Evolutionary conservation across 92 coral and sea anemone genomes (phyloP), one percentile per base, ranked within the genome.

Genomic region (Heliopora coerulea): DNA sequence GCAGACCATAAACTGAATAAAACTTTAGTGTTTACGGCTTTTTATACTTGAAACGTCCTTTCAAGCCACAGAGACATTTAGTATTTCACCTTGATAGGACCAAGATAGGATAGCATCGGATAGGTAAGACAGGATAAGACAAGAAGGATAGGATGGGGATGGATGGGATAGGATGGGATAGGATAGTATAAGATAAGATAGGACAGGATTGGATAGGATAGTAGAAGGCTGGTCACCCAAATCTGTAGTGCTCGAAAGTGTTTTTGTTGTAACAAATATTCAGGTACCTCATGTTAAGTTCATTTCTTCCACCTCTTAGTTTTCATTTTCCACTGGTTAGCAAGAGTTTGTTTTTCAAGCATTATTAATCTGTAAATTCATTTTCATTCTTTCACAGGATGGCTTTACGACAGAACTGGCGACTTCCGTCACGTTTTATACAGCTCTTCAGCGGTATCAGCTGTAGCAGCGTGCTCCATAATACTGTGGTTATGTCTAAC

Each of bases 101-200:
- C 42, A 37, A 37, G 42, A 46, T 46, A 46, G 52, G 10, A 15
- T 46, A 46, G 52, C 2, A 46, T 46, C 15, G 52, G 84, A 96
- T 92, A 81, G n/a, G n/a, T n/a, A 80, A 84, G 83, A n/a, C 19
- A 26, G 46, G n/a, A 50, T 50, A 50, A 12, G 42, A 37, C 12
- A 37, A 12, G 42, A 37, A 37, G 31, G 61, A 56, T 56, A 56
- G 61, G 61, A 56, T 56, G 23, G 61, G 30, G 17, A 4, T 4
- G 30, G 61, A 56, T 56, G 18, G 61, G 61, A 56, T 56, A 56
- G 61, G 61, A 56, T 23, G 23, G 33, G 15, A 23, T 23, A 23
- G 30, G 61, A 56, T 56, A 23, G 30, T 5, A 56, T 56, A 56
- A 31, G 61, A 56, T 56, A 56, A 31, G 15, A 23, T 23, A 23